Conservation (phyloP, 2,888 invertebrate species). For the Ypsolopha scabrella region DNA sequence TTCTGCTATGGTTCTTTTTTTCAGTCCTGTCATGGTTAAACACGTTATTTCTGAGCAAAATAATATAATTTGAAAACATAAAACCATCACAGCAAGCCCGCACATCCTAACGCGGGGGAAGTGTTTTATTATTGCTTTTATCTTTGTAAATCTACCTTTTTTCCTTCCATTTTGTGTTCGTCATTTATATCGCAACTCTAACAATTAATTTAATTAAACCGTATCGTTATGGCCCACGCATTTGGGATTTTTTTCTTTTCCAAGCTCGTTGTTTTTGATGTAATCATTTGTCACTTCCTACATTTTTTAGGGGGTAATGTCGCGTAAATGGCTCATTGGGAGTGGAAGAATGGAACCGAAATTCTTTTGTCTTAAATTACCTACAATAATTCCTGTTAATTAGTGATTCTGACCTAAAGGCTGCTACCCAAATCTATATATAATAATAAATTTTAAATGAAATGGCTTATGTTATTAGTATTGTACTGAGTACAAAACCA, state of each 20-base stretch:
- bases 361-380: too few relatives aligned
- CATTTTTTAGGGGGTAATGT: conserved; percentile 18
- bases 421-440: too few relatives aligned
- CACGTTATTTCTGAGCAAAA: too few relatives aligned
- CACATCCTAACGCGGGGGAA: conserved; percentile 31
- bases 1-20: too few relatives aligned
- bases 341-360: too few relatives aligned
- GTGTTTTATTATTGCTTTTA: conserved; percentile 65
- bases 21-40: too few relatives aligned
- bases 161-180: conserved; percentile 45
- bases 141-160: conserved; percentile 55
- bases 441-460: too few relatives aligned
- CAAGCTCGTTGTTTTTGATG: conserved; percentile 34
- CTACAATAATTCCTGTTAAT: too few relatives aligned
- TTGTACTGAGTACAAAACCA: too few relatives aligned
- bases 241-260: conserved; percentile 26
- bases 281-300: conserved; percentile 37
- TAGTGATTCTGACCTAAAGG: too few relatives aligned
- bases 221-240: conserved; percentile 28
- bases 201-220: conserved; percentile 33
- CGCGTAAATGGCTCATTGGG: conserved; percentile 12
- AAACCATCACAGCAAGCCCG: conserved; percentile 23
- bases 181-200: conserved; percentile 61
- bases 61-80: background rate
- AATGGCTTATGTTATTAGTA: too few relatives aligned